phyloP scores from a whole-genome alignment of 2,113 vertebrate species.

The Pyrgilauda ruficollis region DNA sequence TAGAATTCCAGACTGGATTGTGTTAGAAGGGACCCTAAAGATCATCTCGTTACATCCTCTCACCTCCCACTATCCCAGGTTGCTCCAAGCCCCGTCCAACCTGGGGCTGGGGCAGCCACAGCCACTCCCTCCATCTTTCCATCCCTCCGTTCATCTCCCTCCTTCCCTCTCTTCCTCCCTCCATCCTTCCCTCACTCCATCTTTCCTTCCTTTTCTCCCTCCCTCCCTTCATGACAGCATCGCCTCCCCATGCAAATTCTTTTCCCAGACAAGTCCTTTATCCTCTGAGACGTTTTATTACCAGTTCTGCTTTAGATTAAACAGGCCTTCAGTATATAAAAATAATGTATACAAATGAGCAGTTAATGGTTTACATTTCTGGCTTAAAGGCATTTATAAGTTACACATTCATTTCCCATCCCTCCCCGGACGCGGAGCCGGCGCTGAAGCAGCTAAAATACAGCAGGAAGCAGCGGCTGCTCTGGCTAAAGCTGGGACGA shows the following conservation, averaged over 20 bases:
- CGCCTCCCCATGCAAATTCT: neutral
- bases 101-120: neutral
- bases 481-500: neutral
- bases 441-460: neutral
- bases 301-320: constrained; percentile 16
- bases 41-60: neutral
- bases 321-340: constrained; percentile 51
- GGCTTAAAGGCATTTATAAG: constrained; percentile 52
- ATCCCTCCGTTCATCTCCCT: neutral
- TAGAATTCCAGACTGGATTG: neutral
- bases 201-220: neutral
- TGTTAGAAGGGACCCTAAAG: neutral
- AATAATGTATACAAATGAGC: constrained; percentile 70
- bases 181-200: neutral
- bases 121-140: neutral
- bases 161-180: too few relatives aligned
- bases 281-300: constrained; percentile 46
- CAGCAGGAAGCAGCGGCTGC: constrained; percentile 23
- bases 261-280: neutral
- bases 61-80: neutral
- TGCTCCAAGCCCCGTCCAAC: neutral
- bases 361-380: neutral
- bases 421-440: neutral
- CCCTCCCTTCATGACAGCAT: neutral
- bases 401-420: constrained; percentile 32